These are phyloP conservation scores for Spodoptera picta DNA, from an alignment of 2,888 invertebrate genomes.

Conservation along the genomic window DNA sequence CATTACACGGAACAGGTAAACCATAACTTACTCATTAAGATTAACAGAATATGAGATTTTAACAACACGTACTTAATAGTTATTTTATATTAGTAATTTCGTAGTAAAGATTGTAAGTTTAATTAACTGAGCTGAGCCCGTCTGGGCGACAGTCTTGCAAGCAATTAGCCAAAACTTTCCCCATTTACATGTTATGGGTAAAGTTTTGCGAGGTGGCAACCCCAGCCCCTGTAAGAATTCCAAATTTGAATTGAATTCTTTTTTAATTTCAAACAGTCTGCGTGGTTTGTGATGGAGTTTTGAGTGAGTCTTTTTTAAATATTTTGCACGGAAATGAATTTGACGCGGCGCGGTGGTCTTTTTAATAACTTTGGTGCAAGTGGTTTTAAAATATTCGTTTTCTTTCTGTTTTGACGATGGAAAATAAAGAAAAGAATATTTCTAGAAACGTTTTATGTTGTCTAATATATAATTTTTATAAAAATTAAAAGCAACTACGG, in stretches of 20 bases:
- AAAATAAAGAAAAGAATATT: neutral
- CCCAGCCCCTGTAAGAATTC: constrained; percentile 64
- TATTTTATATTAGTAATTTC: constrained; percentile 37
- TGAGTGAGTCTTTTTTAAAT: constrained; percentile 37
- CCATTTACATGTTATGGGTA: constrained; percentile 86
- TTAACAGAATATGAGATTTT: neutral
- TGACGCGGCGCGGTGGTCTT: constrained; percentile 3
- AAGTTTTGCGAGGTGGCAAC: constrained; percentile 71
- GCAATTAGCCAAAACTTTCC: constrained; percentile 79
- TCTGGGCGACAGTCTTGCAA: constrained; percentile 72
- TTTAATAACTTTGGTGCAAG: constrained; percentile 6
- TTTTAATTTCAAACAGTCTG: constrained; percentile 74
- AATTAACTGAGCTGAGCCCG: constrained; percentile 67
- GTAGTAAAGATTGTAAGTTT: constrained; percentile 65
- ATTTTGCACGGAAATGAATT: constrained; percentile 21
- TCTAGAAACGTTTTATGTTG: too few species aligned
- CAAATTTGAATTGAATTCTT: constrained; percentile 72
- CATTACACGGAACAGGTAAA: neutral
- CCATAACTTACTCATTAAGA: constrained; percentile 1
- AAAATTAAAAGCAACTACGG: too few species aligned
- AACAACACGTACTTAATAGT: constrained; percentile 16
- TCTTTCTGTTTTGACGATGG: constrained; percentile 1
- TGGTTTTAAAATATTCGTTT: constrained; percentile 8
- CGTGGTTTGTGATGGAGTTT: constrained; percentile 44
- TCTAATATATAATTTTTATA: too few species aligned